These are phyloP conservation scores for Ormyrus labotus DNA, from an alignment of 2,888 invertebrate species.

Conservation along the genomic window DNA sequence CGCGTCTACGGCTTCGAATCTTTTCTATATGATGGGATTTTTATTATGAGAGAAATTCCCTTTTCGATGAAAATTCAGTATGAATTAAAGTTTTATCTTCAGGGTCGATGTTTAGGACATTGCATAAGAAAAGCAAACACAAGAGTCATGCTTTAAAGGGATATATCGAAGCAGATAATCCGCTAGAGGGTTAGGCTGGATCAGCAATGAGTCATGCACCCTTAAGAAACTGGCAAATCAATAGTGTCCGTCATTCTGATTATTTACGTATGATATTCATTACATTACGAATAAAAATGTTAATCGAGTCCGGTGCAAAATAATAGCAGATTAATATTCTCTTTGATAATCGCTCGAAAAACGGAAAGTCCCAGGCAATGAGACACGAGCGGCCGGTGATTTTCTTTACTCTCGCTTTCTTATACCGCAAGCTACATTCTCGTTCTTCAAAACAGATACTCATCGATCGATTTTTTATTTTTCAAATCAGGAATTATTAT, in stretches of 20 bases:
- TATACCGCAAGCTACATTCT: neutral
- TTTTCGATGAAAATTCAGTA: neutral
- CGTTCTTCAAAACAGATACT: neutral
- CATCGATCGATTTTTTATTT: conserved; percentile 18
- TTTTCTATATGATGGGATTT: neutral
- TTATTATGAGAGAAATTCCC: no score
- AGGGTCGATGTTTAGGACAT: conserved; percentile 32
- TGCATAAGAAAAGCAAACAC: conserved; percentile 1
- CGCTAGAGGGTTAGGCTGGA: conserved; percentile 14
- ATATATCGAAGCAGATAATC: conserved; percentile 25
- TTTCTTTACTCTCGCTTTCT: conserved; percentile 46
- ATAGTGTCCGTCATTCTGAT: conserved; percentile 1
- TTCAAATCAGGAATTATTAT: neutral
- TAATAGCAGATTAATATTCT: conserved; percentile 13
- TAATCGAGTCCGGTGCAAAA: neutral
- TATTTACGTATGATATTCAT: neutral
- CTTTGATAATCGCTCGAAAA: conserved; percentile 23
- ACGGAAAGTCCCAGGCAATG: conserved; percentile 24
- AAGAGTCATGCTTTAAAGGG: conserved; percentile 34
- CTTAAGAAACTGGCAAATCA: conserved; percentile 23
- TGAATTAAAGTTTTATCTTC: neutral
- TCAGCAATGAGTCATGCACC: conserved; percentile 39
- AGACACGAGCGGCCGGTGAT: conserved; percentile 3
- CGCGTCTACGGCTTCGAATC: conserved; percentile 49
- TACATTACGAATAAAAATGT: neutral